phyloP scores from a whole-genome alignment of 2,113 vertebrate species.

The Saccopteryx bilineata region DNA sequence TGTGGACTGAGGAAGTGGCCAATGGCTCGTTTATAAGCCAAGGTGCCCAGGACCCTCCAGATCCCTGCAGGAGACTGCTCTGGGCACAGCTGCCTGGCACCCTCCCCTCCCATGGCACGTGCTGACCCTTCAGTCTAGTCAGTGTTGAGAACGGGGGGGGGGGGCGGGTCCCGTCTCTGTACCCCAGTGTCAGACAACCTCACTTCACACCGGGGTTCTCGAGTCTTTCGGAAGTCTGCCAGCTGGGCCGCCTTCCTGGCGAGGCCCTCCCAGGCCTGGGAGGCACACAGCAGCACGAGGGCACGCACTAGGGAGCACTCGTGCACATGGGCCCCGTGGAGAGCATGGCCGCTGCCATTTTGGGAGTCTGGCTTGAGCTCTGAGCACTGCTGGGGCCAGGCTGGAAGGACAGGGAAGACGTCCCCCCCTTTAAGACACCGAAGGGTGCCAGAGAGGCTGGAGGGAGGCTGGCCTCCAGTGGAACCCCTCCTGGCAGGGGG shows the following conservation, averaged over 20 bases:
- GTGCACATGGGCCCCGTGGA: neutral
- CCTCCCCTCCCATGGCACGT: fast-evolving
- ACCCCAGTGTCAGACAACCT: neutral
- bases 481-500: neutral
- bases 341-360: neutral
- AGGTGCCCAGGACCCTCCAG: neutral
- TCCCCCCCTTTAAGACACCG: neutral
- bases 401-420: neutral
- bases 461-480: neutral
- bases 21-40: fast-evolving
- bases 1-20: fast-evolving
- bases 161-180: neutral
- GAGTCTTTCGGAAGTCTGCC: neutral
- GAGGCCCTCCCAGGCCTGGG: neutral
- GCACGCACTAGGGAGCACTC: slow-evolving; percentile 8
- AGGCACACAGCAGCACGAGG: neutral
- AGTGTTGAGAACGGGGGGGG: neutral
- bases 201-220: neutral
- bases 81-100: neutral
- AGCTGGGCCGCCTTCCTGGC: neutral
- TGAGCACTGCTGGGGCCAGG: neutral
- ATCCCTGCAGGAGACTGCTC: neutral
- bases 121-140: neutral
- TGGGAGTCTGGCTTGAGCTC: neutral
- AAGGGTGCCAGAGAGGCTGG: neutral